phyloP scores from a whole-genome alignment of 2,113 vertebrate species.

The Montifringilla adamsi region DNA sequence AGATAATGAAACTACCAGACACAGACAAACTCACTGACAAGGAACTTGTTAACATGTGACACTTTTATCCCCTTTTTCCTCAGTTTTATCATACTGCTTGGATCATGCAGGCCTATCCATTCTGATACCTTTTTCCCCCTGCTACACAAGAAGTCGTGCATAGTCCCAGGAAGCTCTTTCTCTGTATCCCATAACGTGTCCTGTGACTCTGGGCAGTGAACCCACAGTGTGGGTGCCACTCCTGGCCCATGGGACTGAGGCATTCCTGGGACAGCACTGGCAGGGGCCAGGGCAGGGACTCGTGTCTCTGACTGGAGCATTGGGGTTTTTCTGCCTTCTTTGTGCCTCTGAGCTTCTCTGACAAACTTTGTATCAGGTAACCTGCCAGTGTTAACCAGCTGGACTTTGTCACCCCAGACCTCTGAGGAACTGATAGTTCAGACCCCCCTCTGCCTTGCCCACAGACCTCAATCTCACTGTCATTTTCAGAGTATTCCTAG shows the following conservation, averaged over 20 bases:
- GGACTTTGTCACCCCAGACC: not conserved
- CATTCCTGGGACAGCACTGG: not conserved
- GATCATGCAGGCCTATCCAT: fast-evolving
- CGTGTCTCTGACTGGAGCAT: fast-evolving
- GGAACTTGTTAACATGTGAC: not conserved
- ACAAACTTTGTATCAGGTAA: not conserved
- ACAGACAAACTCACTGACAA: not conserved
- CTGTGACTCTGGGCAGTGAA: not conserved
- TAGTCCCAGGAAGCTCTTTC: not conserved
- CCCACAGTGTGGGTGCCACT: fast-evolving
- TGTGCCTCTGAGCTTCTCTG: not conserved
- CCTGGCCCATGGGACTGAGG: no score
- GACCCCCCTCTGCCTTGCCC: not conserved
- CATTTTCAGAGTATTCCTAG: not conserved
- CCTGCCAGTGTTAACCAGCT: not conserved
- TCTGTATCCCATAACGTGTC: fast-evolving
- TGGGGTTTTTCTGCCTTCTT: not conserved
- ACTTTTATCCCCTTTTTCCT: not conserved
- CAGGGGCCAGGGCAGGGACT: not conserved
- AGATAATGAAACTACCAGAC: not conserved
- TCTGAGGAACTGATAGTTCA: not conserved
- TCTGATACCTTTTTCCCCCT: not conserved
- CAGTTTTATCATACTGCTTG: not conserved
- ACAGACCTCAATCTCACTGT: not conserved
- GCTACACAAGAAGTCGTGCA: fast-evolving